phyloP scores from a whole-genome alignment of 2,888 invertebrate species.

The Caenorhabditis japonica region DNA sequence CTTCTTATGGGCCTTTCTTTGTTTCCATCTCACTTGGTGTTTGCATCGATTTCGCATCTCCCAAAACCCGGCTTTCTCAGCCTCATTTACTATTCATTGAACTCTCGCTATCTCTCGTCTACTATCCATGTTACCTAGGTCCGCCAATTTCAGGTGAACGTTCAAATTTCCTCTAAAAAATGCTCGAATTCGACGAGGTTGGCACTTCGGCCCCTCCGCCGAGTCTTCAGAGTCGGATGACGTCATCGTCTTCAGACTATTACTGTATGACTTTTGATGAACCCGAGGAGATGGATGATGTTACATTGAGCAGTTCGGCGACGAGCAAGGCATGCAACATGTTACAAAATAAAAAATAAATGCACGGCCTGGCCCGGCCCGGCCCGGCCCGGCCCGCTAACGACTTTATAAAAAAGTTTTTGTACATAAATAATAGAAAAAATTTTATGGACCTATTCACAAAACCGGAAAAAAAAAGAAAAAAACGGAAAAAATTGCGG shows the following conservation, averaged over 20 bases:
- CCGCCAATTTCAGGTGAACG: slow-evolving; percentile 2
- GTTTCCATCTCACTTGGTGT: background rate
- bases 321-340: slow-evolving; percentile 61
- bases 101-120: slow-evolving; percentile 4
- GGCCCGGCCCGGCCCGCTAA: too few species aligned
- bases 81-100: slow-evolving; percentile 42
- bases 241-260: slow-evolving; percentile 56
- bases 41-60: slow-evolving; percentile 24
- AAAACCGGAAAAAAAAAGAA: too few species aligned
- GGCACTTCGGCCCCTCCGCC: slow-evolving; percentile 45
- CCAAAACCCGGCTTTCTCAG: slow-evolving; percentile 2
- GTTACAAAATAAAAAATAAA: too few species aligned
- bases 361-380: too few species aligned
- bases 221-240: slow-evolving; percentile 28
- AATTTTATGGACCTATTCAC: too few species aligned
- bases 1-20: slow-evolving; percentile 18
- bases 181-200: slow-evolving; percentile 53
- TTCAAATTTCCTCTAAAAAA: slow-evolving; percentile 10
- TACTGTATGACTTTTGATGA: slow-evolving; percentile 68
- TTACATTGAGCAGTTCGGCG: slow-evolving; percentile 35
- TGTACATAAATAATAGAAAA: too few species aligned
- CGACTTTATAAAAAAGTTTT: too few species aligned
- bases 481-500: too few species aligned
- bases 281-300: slow-evolving; percentile 54
- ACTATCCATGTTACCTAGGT: slow-evolving; percentile 10